Conservation (phyloP, 2,888 invertebrate genomes). For the Leptinotarsa rubiginosa region DNA sequence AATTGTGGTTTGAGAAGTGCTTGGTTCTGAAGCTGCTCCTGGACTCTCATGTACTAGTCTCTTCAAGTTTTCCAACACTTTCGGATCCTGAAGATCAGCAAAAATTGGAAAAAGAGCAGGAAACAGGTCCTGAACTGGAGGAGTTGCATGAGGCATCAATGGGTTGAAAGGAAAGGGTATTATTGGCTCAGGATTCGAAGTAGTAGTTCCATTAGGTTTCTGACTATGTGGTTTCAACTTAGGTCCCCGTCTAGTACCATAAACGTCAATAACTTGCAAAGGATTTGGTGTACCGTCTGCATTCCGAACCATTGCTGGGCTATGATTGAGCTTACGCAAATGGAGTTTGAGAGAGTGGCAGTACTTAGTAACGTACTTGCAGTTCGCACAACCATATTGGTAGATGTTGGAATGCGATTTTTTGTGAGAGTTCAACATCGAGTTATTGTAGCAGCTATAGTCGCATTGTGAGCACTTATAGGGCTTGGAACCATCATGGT, state of each 20-base stretch:
- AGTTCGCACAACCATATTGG: slow-evolving; percentile 92
- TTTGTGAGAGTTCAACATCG: slow-evolving; percentile 98
- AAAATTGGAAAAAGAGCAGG: slow-evolving; percentile 49
- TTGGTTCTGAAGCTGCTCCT: neutral
- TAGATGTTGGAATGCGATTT: slow-evolving; percentile 95
- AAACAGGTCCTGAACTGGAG: slow-evolving; percentile 49
- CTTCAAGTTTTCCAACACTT: slow-evolving; percentile 30
- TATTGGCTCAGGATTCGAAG: slow-evolving; percentile 32
- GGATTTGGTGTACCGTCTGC: slow-evolving; percentile 91
- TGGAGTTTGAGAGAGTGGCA: slow-evolving; percentile 97
- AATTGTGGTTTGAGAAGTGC: neutral
- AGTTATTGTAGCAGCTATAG: slow-evolving; percentile 94
- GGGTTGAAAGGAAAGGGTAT: slow-evolving; percentile 48
- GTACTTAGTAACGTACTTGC: slow-evolving; percentile 97
- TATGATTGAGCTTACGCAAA: slow-evolving; percentile 90
- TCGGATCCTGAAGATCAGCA: slow-evolving; percentile 46
- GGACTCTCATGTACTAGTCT: slow-evolving; percentile 41
- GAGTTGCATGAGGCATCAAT: slow-evolving; percentile 39
- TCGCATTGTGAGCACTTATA: slow-evolving; percentile 91
- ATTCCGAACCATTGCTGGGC: slow-evolving; percentile 91
- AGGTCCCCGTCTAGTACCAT: slow-evolving; percentile 89
- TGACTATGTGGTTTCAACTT: slow-evolving; percentile 65
- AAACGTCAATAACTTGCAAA: slow-evolving; percentile 89
- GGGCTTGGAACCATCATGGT: slow-evolving; percentile 95
- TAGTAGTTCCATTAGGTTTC: slow-evolving; percentile 25